A percentile compares a stretch with the other conserved stretches of the same genome.
These are phyloP conservation scores for Sphaeridia pumilis DNA, from an alignment of 2,888 invertebrate species.

Conservation along the genomic window DNA sequence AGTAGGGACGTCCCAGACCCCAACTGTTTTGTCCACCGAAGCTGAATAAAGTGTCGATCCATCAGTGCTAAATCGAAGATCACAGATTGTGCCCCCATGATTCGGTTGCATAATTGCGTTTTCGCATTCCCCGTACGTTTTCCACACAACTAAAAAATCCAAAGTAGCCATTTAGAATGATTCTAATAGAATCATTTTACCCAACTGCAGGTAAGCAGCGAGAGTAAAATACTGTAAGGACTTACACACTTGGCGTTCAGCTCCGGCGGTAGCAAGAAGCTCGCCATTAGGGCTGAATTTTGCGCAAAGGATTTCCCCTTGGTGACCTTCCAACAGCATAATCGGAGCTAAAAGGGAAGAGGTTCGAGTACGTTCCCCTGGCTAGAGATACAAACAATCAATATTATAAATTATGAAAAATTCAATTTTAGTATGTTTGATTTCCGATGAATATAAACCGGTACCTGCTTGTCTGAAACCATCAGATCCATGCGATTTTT, in stretches of 20 bases:
- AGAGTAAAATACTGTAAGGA: conserved; percentile 29
- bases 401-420: too few species aligned
- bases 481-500: conserved; percentile 27
- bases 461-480: conserved; percentile 19
- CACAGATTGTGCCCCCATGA: conserved; percentile 59
- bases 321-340: conserved; percentile 91
- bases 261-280: conserved; percentile 84
- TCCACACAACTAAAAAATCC: conserved; percentile 59
- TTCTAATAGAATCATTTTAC: too few species aligned
- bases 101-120: conserved; percentile 87
- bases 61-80: conserved; percentile 34
- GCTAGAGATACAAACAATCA: too few species aligned
- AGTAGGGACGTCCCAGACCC: conserved; percentile 88
- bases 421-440: too few species aligned
- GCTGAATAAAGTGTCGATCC: conserved; percentile 77
- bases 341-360: conserved; percentile 84
- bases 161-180: conserved; percentile 12
- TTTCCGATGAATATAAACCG: neutral
- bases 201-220: too few species aligned
- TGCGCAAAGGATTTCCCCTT: conserved; percentile 84
- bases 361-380: conserved; percentile 57
- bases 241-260: conserved; percentile 90
- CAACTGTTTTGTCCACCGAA: conserved; percentile 87
- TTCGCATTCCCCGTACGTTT: conserved; percentile 94
- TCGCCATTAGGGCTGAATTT: conserved; percentile 96